Base-by-base conservation (phyloP, 2,888 invertebrate genomes). In the Galeopsomyia nigrocyanea region DNA sequence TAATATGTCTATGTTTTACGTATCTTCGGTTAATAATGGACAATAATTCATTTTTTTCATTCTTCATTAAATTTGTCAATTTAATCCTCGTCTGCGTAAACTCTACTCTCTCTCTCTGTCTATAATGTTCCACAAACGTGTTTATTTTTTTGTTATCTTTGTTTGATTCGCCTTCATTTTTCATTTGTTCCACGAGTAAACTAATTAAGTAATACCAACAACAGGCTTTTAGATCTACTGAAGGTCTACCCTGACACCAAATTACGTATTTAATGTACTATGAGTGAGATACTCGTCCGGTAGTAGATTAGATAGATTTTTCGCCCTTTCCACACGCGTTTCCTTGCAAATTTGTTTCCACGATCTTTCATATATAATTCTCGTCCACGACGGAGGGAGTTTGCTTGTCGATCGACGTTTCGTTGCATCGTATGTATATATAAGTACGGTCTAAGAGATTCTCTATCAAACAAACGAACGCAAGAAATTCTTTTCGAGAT, bases 191-290 rank as follows among this genome's bases (percentile, higher is more conserved):
- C 65, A 60, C 62, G 64, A 71, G 75, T 69, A 64, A 68, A 77
- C 80, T 81, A 80, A 79, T 79, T 81, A 81, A 82, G 82, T 83
- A 82, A 83, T 84, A 84, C 82, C 83, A 84, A 85, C 82, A 85
- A 84, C 81, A 82, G 83, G 83, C 79, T 83, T 39, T 83, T 84
- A 85, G 84, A 82, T 82, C 84, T 86, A 85, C 78, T 80, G 79
- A 85, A 87, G 81, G 86, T 89, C 91, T 90, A 93, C 93, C 93
- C 93, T 93, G 93, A 93, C 93, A 93, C 91, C 91, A 92, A 92
- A 92, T 93, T 93, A 93, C 93, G 93, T 93, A 93, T 86, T 86
- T 93, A 91, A 92, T 91, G 92, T 92, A 92, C 92, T 89, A 88
- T 88, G 88, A 89, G 88, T 88, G 87, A 87, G 85, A 86, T 88